A percentile compares a stretch with the other conserved stretches of the same genome.
These are phyloP conservation scores for Calameuta filiformis DNA, from an alignment of 2,888 invertebrate genomes.

Conservation along the genomic window DNA sequence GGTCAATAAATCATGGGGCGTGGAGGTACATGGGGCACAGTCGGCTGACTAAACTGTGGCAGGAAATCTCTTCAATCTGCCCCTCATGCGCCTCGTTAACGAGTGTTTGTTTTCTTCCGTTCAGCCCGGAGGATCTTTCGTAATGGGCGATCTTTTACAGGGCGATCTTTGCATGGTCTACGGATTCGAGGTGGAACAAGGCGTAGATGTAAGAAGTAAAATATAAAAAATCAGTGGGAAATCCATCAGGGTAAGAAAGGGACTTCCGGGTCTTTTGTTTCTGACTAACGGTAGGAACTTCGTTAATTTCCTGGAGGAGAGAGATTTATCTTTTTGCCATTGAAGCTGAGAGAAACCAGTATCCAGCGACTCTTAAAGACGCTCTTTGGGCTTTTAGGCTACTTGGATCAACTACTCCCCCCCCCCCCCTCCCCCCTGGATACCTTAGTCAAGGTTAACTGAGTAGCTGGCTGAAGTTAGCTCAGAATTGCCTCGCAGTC, in stretches of 20 bases:
- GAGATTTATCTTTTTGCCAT: too few species aligned
- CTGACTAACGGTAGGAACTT: too few species aligned
- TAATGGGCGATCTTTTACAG: background rate
- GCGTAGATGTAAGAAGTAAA: too few species aligned
- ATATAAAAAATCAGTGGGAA: background rate
- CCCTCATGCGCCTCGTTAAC: slow-evolving; percentile 61
- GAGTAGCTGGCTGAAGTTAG: background rate
- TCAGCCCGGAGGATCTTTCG: slow-evolving; percentile 7
- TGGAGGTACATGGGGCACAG: slow-evolving; percentile 32
- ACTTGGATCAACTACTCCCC: too few species aligned
- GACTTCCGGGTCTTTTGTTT: background rate
- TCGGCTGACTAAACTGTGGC: slow-evolving; percentile 48
- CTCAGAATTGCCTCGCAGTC: background rate
- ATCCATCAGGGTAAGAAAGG: background rate
- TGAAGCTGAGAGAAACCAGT: too few species aligned
- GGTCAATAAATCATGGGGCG: slow-evolving; percentile 40
- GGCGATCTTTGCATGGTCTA: too few species aligned
- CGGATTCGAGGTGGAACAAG: too few species aligned
- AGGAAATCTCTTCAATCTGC: slow-evolving; percentile 65
- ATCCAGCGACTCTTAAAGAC: too few species aligned
- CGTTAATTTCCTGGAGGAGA: too few species aligned
- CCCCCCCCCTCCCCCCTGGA: too few species aligned
- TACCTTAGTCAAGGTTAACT: too few species aligned
- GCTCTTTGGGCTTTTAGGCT: too few species aligned
- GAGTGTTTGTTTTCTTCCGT: slow-evolving; percentile 61